phyloP scores from a whole-genome alignment of 2,797 vertebrate species.

The Sebastes reedi region DNA sequence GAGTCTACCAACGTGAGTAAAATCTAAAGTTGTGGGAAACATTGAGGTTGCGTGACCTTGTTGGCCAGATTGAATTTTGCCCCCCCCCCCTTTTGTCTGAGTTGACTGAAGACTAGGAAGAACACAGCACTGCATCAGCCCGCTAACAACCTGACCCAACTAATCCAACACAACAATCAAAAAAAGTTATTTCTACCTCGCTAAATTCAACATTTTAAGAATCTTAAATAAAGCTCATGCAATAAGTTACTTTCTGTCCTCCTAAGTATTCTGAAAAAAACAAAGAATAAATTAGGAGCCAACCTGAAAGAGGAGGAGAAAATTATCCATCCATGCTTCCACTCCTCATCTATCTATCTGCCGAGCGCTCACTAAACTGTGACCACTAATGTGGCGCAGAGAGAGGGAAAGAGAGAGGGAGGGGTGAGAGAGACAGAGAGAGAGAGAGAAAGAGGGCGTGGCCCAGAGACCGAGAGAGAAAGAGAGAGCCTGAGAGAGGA shows the following conservation, averaged over 20 bases:
- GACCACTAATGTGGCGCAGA: background rate
- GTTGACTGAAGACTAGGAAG: background rate
- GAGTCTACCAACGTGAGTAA: accelerated
- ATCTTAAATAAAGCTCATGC: background rate
- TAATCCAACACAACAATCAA: background rate
- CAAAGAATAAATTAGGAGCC: constrained; percentile 30
- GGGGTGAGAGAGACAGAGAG: background rate
- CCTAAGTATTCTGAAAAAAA: background rate
- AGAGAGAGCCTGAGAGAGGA: constrained; percentile 16
- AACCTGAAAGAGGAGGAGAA: constrained; percentile 59
- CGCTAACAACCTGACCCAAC: background rate
- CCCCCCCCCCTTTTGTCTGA: background rate
- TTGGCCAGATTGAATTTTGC: too few species aligned
- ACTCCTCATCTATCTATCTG: constrained; percentile 28
- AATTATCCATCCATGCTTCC: constrained; percentile 49
- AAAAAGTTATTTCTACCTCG: background rate
- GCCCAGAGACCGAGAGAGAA: background rate
- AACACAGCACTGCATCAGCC: constrained; percentile 59
- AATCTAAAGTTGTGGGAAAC: background rate
- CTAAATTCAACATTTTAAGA: background rate
- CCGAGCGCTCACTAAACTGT: constrained; percentile 19
- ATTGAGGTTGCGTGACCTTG: background rate
- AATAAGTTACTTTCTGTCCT: background rate
- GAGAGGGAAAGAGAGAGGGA: background rate
- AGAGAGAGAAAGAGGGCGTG: constrained; percentile 21